Percentiles rank a stretch among this genome's conserved stretches.
phyloP scores from a whole-genome alignment of 2,797 vertebrate species.

The Pyrocephalus nanus region DNA sequence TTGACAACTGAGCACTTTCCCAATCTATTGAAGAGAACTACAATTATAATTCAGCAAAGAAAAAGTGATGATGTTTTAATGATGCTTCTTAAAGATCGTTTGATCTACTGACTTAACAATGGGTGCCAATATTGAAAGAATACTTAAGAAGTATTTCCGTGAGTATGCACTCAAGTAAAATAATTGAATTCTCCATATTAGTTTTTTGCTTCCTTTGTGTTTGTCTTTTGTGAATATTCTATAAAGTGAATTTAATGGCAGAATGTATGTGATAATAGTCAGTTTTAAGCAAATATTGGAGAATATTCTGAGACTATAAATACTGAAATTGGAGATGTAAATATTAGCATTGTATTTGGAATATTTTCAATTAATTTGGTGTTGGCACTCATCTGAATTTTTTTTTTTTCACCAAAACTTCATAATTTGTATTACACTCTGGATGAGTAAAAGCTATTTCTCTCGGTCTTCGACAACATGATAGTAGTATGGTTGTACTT shows the following conservation, averaged over 20 bases:
- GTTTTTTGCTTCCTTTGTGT: neutral
- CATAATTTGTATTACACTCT: neutral
- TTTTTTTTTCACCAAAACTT: neutral
- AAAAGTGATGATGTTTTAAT: neutral
- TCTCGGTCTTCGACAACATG: neutral
- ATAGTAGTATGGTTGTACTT: neutral
- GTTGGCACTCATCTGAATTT: neutral
- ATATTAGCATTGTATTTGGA: constrained; percentile 17
- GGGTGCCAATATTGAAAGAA: neutral
- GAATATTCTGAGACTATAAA: constrained; percentile 21
- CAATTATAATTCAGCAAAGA: neutral
- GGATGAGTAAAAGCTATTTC: neutral
- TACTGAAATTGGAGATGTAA: constrained; percentile 16
- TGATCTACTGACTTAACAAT: neutral
- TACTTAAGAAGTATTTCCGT: neutral
- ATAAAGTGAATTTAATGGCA: constrained; percentile 40
- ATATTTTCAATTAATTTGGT: constrained; percentile 13
- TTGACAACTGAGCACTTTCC: neutral
- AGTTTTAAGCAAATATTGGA: constrained; percentile 45
- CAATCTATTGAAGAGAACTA: neutral
- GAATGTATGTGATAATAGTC: neutral
- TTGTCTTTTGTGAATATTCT: constrained; percentile 46
- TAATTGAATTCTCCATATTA: neutral
- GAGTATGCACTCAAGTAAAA: neutral
- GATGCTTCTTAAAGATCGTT: neutral